Evolutionary conservation across 2,113 vertebrate species (phyloP), one percentile per base, ranked within the genome.

Genomic region (Eira barbara): DNA sequence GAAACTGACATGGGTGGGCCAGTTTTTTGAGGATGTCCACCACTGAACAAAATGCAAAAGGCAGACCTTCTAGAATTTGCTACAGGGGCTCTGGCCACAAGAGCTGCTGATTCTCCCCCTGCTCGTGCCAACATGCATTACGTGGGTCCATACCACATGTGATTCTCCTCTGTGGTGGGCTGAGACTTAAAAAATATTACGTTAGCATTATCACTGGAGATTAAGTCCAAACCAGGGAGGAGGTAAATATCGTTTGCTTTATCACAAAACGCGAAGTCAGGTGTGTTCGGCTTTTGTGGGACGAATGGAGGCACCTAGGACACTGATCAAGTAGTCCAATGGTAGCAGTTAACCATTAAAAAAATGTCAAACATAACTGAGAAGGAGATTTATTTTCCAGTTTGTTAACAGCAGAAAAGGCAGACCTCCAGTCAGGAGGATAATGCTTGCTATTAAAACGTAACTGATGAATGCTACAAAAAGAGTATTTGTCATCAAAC

Each of bases 1-100:
- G 71, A 91, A 97, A 69, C 67, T 74, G 91, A 82, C 79, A 79
- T 39, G 94, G 81, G 89, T 95, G 97, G 93, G 95, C 95, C 97
- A 90, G 97, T 98, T 97, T 97, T 92, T 94, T 87, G 92, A 90
- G 89, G 96, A 94, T 94, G 91, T 96, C 97, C 65, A 97, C 87
- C 61, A 31, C 47, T 25, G 67, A 91, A 93, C 92, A 95, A 94
- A 97, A 97, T 82, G 90, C 84, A 96, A 97, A 97, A 78, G 86
- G 7, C 1, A 96, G 98, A 97, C 98, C 97, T 98, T 97, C 89
- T 67, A 95, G 94, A 98, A 98, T 98, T 96, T 93, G 93, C 97
- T 94, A 84, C 69, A 21, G 81, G 94, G 95, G 59, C 63, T 94
- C 42, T 79, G 29, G 91, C 97, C 86, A n/a, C 39, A 83, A 80